Conservation (phyloP, 2,888 invertebrate genomes). For the Druceiella hillmani region DNA sequence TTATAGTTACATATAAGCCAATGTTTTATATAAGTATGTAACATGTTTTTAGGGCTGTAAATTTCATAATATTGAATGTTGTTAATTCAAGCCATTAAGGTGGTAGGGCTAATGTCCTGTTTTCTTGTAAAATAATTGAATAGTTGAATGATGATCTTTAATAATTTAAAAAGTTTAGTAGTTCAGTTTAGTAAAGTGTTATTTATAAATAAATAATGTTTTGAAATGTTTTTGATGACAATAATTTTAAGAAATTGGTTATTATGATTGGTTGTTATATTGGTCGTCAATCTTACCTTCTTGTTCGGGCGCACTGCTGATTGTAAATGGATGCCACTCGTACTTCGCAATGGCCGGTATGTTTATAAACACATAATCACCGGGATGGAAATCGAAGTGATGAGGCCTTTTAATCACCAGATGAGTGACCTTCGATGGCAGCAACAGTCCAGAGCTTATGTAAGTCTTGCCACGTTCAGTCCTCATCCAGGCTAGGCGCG, state of each 20-base stretch:
- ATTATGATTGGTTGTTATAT: background rate
- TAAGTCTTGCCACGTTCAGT: conserved; percentile 81
- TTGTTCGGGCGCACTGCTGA: conserved; percentile 93
- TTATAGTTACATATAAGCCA: too few relatives aligned
- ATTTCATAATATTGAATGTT: too few relatives aligned
- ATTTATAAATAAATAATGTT: too few relatives aligned
- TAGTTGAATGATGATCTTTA: too few relatives aligned
- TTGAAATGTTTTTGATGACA: too few relatives aligned
- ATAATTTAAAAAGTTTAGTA: too few relatives aligned
- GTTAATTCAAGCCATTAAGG: too few relatives aligned
- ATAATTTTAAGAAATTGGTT: too few relatives aligned
- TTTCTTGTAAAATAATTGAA: background rate
- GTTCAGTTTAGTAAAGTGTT: too few relatives aligned
- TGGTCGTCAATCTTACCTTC: conserved; percentile 52
- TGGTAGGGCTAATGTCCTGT: too few relatives aligned
- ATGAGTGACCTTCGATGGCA: conserved; percentile 89
- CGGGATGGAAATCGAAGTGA: conserved; percentile 84
- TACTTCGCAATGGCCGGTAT: conserved; percentile 87
- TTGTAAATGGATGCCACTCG: conserved; percentile 97
- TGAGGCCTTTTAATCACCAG: conserved; percentile 82
- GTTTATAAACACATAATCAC: conserved; percentile 91
- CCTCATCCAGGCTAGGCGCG: conserved; percentile 52
- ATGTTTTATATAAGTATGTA: too few relatives aligned
- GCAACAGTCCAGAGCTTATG: conserved; percentile 78
- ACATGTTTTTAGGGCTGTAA: too few relatives aligned